These are phyloP conservation scores for Nomada ruficornis DNA, from an alignment of 2,888 invertebrate species.

Conservation along the genomic window DNA sequence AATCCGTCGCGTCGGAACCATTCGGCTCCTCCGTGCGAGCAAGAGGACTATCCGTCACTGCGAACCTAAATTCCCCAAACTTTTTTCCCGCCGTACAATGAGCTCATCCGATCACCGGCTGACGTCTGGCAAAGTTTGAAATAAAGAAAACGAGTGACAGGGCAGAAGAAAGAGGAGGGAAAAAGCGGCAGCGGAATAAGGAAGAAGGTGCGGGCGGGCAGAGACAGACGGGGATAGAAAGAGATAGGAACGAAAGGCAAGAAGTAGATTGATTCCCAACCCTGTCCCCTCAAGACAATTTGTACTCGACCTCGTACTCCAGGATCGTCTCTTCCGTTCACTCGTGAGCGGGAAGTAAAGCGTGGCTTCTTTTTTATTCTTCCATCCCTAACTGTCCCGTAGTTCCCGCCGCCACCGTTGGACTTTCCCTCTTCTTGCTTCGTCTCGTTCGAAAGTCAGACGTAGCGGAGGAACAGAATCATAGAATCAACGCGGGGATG, in stretches of 20 bases:
- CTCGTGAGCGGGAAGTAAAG: conserved; percentile 78
- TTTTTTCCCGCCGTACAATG: conserved; percentile 68
- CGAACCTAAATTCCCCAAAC: conserved; percentile 67
- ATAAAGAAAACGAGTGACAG: conserved; percentile 64
- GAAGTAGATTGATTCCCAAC: conserved; percentile 79
- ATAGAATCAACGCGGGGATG: conserved; percentile 66
- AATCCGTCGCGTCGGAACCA: conserved; percentile 38
- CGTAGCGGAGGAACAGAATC: conserved; percentile 54
- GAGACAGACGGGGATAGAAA: background rate
- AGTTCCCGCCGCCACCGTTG: conserved; percentile 32
- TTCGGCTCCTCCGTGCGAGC: conserved; percentile 41
- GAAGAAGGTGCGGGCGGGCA: conserved; percentile 11
- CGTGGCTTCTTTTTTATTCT: conserved; percentile 63
- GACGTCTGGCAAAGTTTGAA: conserved; percentile 69
- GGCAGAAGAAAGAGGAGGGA: conserved; percentile 17
- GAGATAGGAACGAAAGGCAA: conserved; percentile 66
- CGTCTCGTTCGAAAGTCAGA: conserved; percentile 71
- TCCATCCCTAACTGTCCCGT: conserved; percentile 27
- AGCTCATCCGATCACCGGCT: conserved; percentile 68
- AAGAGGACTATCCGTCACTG: conserved; percentile 65
- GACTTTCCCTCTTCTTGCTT: conserved; percentile 54
- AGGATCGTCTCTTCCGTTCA: conserved; percentile 75
- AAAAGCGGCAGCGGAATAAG: conserved; percentile 7
- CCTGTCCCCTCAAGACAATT: conserved; percentile 78
- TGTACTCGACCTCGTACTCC: conserved; percentile 77